These are phyloP conservation scores for Atherinosoma microstoma DNA, from an alignment of 2,797 vertebrate species.

Conservation along the genomic window DNA sequence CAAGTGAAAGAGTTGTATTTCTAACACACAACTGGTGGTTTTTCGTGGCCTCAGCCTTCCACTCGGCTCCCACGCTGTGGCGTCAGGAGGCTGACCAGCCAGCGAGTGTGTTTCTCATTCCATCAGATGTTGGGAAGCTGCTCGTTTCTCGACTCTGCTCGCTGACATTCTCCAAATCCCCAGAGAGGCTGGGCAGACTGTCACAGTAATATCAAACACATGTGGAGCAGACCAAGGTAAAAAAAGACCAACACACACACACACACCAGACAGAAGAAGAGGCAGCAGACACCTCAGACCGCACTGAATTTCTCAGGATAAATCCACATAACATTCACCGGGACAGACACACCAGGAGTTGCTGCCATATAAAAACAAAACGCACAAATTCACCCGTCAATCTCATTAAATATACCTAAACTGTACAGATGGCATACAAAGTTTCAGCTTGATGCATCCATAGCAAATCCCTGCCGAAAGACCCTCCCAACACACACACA, in stretches of 20 bases:
- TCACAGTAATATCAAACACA: conserved; percentile 88
- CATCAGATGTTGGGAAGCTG: conserved; percentile 87
- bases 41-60: conserved; percentile 73
- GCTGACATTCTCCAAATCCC: conserved; percentile 84
- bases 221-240: conserved; percentile 77
- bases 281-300: conserved; percentile 54
- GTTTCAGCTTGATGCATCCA: not conserved
- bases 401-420: conserved; percentile 24
- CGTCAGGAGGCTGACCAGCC: conserved; percentile 68
- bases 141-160: conserved; percentile 71
- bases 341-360: conserved; percentile 33
- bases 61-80: conserved; percentile 81
- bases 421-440: conserved; percentile 1
- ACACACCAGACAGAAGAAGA: conserved; percentile 27
- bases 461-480: too few relatives aligned
- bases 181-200: conserved; percentile 81
- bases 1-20: conserved; percentile 53
- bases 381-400: conserved; percentile 16
- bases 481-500: too few relatives aligned
- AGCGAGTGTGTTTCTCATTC: conserved; percentile 83
- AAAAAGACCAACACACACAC: conserved; percentile 35
- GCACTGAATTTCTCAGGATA: conserved; percentile 64
- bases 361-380: conserved; percentile 22
- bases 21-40: conserved; percentile 71
- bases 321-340: conserved; percentile 53